Evolutionary conservation across 1,140 invertebrate genomes (phyloP).

Genomic region (Spodoptera frugiperda): DNA sequence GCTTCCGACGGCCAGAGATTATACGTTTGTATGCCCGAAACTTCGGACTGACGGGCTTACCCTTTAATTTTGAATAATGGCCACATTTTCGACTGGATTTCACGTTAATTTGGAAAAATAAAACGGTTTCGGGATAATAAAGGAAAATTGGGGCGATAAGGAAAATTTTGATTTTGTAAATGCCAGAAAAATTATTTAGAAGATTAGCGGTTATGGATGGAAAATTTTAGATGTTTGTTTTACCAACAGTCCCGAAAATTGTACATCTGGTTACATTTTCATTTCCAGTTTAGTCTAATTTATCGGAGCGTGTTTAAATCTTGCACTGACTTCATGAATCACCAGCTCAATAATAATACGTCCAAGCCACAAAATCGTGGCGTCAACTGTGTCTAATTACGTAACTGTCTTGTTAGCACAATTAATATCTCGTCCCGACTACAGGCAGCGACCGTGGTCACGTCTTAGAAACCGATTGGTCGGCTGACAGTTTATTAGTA

Average conservation of each 20-base stretch:
- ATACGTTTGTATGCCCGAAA: neutral
- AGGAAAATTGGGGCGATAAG: conserved; percentile 11
- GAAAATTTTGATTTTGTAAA: conserved; percentile 15
- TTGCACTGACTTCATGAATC: neutral
- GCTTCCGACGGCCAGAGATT: neutral
- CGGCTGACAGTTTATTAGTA: conserved; percentile 19
- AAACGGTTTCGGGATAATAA: neutral
- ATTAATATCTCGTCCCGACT: conserved; percentile 27
- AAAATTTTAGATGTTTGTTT: neutral
- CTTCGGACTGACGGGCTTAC: conserved; percentile 4
- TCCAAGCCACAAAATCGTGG: neutral
- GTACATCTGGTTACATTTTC: neutral
- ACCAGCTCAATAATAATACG: neutral
- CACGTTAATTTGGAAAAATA: conserved; percentile 22
- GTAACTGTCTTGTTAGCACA: conserved; percentile 35
- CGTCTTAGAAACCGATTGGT: conserved; percentile 27
- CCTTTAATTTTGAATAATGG: conserved; percentile 27
- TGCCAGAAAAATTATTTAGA: neutral
- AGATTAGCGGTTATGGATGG: neutral
- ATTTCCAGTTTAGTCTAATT: neutral
- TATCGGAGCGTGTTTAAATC: too few relatives aligned
- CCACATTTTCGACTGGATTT: conserved; percentile 4
- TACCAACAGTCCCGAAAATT: too few relatives aligned
- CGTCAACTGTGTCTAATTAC: neutral
- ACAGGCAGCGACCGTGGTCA: conserved; percentile 14